Base-by-base conservation (phyloP, 2,113 vertebrate genomes). In the Cygnus buccinator region DNA sequence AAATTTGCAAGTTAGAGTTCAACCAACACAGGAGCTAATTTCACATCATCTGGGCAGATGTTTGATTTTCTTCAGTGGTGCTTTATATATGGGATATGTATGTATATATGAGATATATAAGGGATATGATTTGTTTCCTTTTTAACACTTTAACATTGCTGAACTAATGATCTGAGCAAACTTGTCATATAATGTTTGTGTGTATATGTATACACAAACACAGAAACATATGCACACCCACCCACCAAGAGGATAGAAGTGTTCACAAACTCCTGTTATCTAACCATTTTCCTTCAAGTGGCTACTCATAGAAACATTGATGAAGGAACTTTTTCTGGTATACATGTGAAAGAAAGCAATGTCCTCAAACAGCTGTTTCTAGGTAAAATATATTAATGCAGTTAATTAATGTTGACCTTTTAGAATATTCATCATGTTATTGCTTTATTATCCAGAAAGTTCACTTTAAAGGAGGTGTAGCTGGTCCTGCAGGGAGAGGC, bases 391-490 rank as follows among this genome's bases (percentile, higher is more conserved):
- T 84, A 94, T 95, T 95, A 97, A 95, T 96, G 41, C 67, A 91
- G 82, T 97, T 98, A 98, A 98, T 97, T 97, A 97, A 50, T 92
- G 95, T 63, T 97, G 97, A 97, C 80, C 97, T 98, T 98, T 96
- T 97, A 84, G 79, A 93, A 86, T 98, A 97, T 98, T 97, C 97
- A 97, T 97, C 87, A 92, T 86, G 50, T n/a, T 73, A 43, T 55
- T 92, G 14, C 90, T 96, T 97, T 79, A 93, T 89, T 82, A 94
- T 88, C 78, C 74, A 94, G 81, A 93, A 97, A 97, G 84, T 94
- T 77, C 94, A 87, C 92, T 96, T 97, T 95, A 88, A 94, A 96
- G 83, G 80, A 54, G 35, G 29, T 87, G 52, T 83, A 58, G 89
- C 77, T 95, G 89, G 81, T 96, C 82, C 70, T 93, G 67, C 89